Percentiles rank a stretch among this genome's conserved stretches.
These are phyloP conservation scores for Mylabris phalerata DNA, from an alignment of 1,140 invertebrate genomes.

Conservation along the genomic window DNA sequence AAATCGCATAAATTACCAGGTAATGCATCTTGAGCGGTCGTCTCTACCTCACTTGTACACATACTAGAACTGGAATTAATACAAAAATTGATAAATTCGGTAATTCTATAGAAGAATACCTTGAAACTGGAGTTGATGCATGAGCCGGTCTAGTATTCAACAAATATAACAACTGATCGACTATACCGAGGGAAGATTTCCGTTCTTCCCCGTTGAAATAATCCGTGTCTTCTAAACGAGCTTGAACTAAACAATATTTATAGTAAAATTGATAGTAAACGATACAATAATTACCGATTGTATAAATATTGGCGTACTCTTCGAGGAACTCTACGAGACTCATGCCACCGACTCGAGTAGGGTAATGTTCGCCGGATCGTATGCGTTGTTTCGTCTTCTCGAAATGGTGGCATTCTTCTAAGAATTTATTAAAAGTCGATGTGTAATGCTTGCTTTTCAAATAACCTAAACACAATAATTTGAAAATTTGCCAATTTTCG, in stretches of 20 bases:
- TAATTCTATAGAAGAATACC: too few species aligned
- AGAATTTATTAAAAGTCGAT: background rate
- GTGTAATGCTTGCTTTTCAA: constrained; percentile 1
- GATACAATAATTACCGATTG: background rate
- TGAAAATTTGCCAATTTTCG: background rate
- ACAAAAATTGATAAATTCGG: too few species aligned
- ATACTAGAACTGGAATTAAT: background rate
- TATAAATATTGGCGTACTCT: constrained; percentile 4
- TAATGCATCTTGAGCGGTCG: background rate
- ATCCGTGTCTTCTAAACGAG: constrained; percentile 4
- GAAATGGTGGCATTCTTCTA: background rate
- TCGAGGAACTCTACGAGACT: constrained; percentile 3
- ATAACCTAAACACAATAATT: background rate
- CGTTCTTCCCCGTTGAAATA: background rate
- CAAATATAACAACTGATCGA: constrained; percentile 1
- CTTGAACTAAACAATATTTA: constrained; percentile 5
- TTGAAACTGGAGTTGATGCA: background rate
- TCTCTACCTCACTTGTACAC: background rate
- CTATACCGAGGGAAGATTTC: background rate
- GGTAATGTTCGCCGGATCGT: constrained; percentile 2
- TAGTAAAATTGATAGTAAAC: background rate
- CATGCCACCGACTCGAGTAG: constrained; percentile 1
- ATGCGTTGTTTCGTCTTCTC: constrained; percentile 1
- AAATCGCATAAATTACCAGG: background rate
- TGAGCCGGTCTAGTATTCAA: background rate